A percentile compares a stretch with the other conserved stretches of the same genome.
Conservation (phyloP, 1,140 invertebrate genomes). For the Mesaphorura yosii region DNA sequence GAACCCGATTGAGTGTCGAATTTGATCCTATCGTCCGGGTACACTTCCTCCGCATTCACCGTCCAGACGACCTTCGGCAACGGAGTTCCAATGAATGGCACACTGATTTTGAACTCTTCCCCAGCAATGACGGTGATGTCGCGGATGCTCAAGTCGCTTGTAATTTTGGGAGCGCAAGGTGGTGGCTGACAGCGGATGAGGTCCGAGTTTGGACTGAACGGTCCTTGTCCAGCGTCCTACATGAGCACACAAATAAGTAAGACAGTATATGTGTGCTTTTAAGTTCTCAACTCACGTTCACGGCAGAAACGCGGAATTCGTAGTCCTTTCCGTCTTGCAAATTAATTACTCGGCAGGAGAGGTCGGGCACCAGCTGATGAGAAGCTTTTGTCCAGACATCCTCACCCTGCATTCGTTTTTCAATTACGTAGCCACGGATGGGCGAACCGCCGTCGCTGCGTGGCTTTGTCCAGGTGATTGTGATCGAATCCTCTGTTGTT, state of each 20-base stretch:
- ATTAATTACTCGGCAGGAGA: constrained; percentile 55
- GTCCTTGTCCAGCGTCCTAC: constrained; percentile 86
- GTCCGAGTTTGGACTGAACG: constrained; percentile 80
- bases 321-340: constrained; percentile 91
- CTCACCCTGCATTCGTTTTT: constrained; percentile 77
- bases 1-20: constrained; percentile 71
- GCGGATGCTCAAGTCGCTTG: constrained; percentile 77
- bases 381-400: constrained; percentile 84
- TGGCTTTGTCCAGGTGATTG: constrained; percentile 84
- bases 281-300: no score
- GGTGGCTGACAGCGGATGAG: constrained; percentile 76
- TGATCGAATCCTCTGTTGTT: constrained; percentile 85
- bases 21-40: constrained; percentile 66
- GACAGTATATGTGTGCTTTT: no score
- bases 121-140: constrained; percentile 92
- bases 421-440: constrained; percentile 62
- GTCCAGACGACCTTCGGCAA: constrained; percentile 77
- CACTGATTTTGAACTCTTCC: constrained; percentile 88
- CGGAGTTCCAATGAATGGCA: constrained; percentile 82
- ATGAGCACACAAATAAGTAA: no score
- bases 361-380: constrained; percentile 57
- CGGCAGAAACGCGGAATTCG: constrained; percentile 89
- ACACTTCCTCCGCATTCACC: constrained; percentile 72
- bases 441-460: constrained; percentile 77
- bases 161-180: constrained; percentile 80